Conservation (phyloP, 2,797 vertebrate genomes). For the Halcyon chelicuti region DNA sequence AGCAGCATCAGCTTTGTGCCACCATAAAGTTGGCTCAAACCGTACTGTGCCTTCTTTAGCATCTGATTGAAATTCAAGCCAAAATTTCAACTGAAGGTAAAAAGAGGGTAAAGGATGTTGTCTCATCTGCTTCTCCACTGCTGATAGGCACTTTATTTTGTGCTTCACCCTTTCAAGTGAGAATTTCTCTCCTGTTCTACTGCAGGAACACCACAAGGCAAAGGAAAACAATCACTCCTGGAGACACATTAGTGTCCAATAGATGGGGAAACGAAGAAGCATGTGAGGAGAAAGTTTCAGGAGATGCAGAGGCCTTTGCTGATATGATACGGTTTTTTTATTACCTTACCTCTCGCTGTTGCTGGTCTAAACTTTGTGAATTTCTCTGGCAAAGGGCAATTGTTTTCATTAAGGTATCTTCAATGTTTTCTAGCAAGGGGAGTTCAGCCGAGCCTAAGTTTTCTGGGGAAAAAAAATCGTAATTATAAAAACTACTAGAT, state of each 20-base stretch:
- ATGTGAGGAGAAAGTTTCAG: not conserved
- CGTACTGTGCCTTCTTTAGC: not conserved
- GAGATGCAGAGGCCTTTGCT: not conserved
- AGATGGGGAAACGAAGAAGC: not conserved
- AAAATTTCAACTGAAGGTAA: not conserved
- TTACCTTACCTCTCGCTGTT: slow-evolving; percentile 89
- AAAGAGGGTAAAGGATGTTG: not conserved
- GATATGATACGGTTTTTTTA: not conserved
- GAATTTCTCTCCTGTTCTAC: not conserved
- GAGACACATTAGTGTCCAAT: rapidly evolving
- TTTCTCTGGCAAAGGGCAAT: slow-evolving; percentile 90
- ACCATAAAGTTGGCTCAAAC: not conserved
- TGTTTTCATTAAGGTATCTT: slow-evolving; percentile 84
- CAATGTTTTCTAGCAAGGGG: slow-evolving; percentile 76
- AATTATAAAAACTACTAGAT: not conserved
- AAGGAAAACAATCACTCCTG: not conserved
- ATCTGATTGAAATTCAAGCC: not conserved
- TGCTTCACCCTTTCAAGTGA: not conserved
- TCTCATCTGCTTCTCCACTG: not conserved
- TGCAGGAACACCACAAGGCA: not conserved
- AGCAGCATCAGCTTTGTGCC: not conserved
- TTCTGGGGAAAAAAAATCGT: not conserved
- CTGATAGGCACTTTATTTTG: not conserved
- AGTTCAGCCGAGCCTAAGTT: slow-evolving; percentile 53
- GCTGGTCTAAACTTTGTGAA: slow-evolving; percentile 88